Evolutionary conservation across 2,888 invertebrate genomes (phyloP).

Genomic region (Seira musarum): DNA sequence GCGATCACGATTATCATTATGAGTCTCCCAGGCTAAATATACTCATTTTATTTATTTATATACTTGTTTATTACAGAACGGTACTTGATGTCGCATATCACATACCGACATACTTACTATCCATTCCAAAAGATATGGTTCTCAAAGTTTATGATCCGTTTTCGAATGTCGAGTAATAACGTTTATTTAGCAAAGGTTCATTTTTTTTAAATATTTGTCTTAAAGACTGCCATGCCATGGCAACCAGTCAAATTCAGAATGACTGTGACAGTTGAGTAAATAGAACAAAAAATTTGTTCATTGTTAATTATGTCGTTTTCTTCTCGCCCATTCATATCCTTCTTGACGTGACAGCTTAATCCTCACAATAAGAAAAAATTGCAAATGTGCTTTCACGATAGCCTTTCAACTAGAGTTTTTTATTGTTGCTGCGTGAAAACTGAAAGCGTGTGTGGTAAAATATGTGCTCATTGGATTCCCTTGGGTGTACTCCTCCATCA

Average conservation of each 20-base stretch:
- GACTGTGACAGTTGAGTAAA: conserved; percentile 50
- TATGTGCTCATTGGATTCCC: not conserved
- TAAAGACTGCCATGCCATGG: not conserved
- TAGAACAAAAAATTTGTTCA: conserved; percentile 56
- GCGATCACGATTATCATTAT: conserved; percentile 4
- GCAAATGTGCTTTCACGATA: not conserved
- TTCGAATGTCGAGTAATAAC: conserved; percentile 30
- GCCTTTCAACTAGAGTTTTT: not conserved
- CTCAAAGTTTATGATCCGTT: not conserved
- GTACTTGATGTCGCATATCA: no score
- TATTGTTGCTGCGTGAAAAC: conserved; percentile 32
- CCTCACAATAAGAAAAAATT: conserved; percentile 39
- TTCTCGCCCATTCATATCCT: conserved; percentile 44
- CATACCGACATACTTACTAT: no score
- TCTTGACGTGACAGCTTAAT: conserved; percentile 60
- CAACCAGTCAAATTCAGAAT: conserved; percentile 19
- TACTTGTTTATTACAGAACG: no score
- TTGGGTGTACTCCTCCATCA: conserved; percentile 20
- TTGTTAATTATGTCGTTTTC: conserved; percentile 60
- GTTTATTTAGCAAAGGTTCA: conserved; percentile 45
- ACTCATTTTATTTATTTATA: not conserved
- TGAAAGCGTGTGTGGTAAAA: not conserved
- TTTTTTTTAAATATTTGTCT: no score
- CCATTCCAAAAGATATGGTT: no score
- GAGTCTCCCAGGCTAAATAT: not conserved